phyloP scores from a whole-genome alignment of 1,140 invertebrate genomes.

The Heliconius eleuchia region DNA sequence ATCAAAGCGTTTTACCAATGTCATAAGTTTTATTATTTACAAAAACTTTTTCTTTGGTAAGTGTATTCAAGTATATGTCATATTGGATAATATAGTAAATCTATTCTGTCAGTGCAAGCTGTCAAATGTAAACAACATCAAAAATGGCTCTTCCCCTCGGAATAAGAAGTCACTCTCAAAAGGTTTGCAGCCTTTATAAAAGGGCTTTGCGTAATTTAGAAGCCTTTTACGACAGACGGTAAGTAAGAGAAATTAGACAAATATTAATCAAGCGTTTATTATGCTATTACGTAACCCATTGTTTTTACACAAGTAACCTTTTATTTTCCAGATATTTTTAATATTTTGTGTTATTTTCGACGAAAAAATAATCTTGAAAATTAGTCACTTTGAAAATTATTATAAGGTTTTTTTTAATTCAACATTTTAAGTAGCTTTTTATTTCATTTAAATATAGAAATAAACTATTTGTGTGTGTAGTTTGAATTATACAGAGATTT shows the following conservation, averaged over 20 bases:
- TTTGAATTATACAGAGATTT: neutral
- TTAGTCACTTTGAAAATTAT: neutral
- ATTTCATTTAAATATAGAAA: neutral
- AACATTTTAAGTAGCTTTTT: neutral
- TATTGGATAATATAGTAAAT: neutral
- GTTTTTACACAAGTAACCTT: slow-evolving; percentile 33
- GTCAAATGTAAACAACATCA: slow-evolving; percentile 40
- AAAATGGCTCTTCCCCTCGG: slow-evolving; percentile 57
- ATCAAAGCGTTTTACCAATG: too few relatives aligned
- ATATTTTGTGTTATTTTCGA: slow-evolving; percentile 18
- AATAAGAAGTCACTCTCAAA: slow-evolving; percentile 68
- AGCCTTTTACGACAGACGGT: slow-evolving; percentile 70
- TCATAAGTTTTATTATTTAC: too few relatives aligned
- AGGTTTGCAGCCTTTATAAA: slow-evolving; percentile 74
- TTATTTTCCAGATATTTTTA: slow-evolving; percentile 37
- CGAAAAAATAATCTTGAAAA: neutral
- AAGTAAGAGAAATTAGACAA: slow-evolving; percentile 34
- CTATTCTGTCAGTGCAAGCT: neutral
- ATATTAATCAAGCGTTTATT: slow-evolving; percentile 17
- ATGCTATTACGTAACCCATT: slow-evolving; percentile 55
- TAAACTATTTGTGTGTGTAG: neutral
- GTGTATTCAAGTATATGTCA: neutral
- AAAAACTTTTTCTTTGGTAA: neutral
- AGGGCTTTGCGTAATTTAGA: slow-evolving; percentile 70
- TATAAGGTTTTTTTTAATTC: slow-evolving; percentile 23